Base-by-base conservation (phyloP, 2,797 vertebrate species). In the Lindbergichthys nudifrons region DNA sequence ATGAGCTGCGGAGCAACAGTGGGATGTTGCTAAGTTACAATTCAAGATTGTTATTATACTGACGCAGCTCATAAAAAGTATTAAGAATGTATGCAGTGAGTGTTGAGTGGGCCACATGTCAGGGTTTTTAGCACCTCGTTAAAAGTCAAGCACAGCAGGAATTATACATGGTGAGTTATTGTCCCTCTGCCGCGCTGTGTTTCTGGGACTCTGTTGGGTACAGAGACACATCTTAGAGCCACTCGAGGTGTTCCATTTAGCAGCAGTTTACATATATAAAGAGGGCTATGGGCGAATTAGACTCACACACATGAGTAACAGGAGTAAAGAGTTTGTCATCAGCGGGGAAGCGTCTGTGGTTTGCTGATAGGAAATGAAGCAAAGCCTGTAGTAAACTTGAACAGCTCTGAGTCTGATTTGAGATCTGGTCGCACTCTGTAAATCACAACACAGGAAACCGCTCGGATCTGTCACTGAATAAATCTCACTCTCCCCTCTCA, bases 81-180 rank as follows among this genome's bases (percentile, higher is more conserved):
- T 88, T 77, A 88, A 82, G 86, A 88, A 92, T 93, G 92, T 84
- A 93, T 92, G 84, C 69, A 77, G 81, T 72, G 63, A 74, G 71
- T 65, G 77, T 75, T 85, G 90, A 93, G 86, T 80, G 84, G 77
- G 86, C 75, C 75, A 78, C 90, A 88, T 84, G 89, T 92, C 87
- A 75, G 71, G 87, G 64, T 86, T 91, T 92, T 92, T 92, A 93
- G 89, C 89, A 88, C 91, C 87, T 91, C 70, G 73, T 94, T 93
- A 94, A 92, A 92, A 93, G 90, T 89, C 86, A 79, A 84, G 81
- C 84, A 66, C 78, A 78, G 62, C 77, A 86, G 93, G 89, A 92
- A 93, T 93, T 88, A 93, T 92, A 83, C 72, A 87, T 75, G 85
- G 64, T 86, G 80, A 92, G 92, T 91, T 89, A 90, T 87, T 87